phyloP scores from a whole-genome alignment of 2,113 vertebrate genomes.

The Eurypyga helias region DNA sequence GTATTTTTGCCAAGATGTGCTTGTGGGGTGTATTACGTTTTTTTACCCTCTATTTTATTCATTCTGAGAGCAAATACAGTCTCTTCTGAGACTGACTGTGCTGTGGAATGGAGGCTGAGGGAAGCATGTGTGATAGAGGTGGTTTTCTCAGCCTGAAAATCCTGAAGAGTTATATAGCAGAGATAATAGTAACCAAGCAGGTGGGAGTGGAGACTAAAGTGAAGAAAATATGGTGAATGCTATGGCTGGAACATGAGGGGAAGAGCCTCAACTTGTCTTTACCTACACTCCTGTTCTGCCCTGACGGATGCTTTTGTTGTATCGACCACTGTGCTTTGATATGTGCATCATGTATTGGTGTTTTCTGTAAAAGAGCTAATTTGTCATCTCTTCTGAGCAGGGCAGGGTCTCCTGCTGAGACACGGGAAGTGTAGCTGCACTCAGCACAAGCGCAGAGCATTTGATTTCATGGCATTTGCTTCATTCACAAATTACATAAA shows the following conservation, averaged over 20 bases:
- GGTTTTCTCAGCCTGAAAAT: background rate
- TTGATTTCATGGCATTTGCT: background rate
- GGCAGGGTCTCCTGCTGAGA: background rate
- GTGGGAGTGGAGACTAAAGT: background rate
- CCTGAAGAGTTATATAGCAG: background rate
- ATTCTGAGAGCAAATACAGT: background rate
- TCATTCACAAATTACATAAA: background rate
- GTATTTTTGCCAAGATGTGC: background rate
- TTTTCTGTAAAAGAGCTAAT: background rate
- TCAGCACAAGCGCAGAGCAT: accelerated
- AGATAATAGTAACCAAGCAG: background rate
- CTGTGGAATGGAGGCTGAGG: background rate
- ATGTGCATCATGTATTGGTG: accelerated
- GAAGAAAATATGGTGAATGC: background rate
- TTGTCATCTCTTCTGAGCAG: background rate
- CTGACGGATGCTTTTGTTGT: accelerated
- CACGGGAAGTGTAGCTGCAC: background rate
- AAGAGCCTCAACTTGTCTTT: background rate
- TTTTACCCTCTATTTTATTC: background rate
- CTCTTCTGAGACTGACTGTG: background rate
- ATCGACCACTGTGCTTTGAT: background rate
- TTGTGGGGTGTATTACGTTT: background rate
- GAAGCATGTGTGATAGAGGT: background rate
- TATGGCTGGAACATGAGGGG: background rate
- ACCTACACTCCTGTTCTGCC: background rate